Percentiles rank a stretch among this genome's conserved stretches.
These are phyloP conservation scores for Lonchura striata DNA, from an alignment of 2,113 vertebrate genomes.

Conservation along the genomic window DNA sequence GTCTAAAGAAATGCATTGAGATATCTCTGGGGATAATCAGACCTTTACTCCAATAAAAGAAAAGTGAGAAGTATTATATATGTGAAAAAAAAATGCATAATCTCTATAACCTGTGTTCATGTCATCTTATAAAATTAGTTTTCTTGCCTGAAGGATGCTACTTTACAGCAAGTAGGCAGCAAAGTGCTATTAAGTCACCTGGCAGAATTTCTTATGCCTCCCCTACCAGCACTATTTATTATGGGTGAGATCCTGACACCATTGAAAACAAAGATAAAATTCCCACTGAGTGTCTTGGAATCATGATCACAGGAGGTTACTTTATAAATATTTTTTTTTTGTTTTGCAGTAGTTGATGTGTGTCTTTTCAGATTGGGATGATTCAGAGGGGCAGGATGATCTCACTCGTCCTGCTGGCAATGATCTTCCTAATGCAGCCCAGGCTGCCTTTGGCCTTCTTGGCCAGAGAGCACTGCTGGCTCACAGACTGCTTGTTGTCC, in stretches of 20 bases:
- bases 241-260: background rate
- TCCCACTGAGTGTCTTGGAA: background rate
- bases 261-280: background rate
- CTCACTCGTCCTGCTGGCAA: rapidly evolving
- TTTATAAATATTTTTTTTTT: background rate
- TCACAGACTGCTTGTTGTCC: background rate
- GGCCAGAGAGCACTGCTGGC: background rate
- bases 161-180: background rate
- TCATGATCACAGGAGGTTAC: background rate
- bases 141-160: background rate
- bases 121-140: background rate
- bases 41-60: background rate
- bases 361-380: background rate
- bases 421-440: background rate
- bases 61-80: background rate
- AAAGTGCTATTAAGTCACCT: background rate
- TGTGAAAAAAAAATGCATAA: conserved; percentile 8
- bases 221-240: background rate
- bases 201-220: background rate
- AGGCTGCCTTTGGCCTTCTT: background rate
- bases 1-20: background rate
- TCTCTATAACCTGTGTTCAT: background rate
- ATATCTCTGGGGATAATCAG: background rate
- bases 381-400: background rate
- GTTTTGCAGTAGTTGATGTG: background rate